phyloP scores from a whole-genome alignment of 2,113 vertebrate genomes.

The Pteropus alecto region DNA sequence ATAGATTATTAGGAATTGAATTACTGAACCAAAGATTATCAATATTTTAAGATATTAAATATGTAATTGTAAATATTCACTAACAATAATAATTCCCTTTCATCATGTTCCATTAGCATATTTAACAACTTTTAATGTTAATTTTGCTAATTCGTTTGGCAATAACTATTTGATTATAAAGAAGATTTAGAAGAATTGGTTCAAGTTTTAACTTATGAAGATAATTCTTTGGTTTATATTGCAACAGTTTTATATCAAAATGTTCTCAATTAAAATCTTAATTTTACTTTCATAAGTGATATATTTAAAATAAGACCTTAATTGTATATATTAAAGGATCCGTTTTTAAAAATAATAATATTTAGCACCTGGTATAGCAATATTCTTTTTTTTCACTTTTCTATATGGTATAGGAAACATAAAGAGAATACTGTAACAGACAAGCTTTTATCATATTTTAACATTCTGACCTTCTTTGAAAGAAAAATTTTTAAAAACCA shows the following conservation, averaged over 20 bases:
- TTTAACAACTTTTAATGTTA: constrained; percentile 22
- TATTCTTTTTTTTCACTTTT: background rate
- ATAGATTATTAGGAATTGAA: constrained; percentile 1
- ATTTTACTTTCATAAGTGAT: background rate
- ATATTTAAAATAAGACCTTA: constrained; percentile 32
- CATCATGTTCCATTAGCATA: background rate
- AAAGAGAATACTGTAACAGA: background rate
- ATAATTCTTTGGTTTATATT: background rate
- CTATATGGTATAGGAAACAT: background rate
- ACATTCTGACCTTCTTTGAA: constrained; percentile 37
- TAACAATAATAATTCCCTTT: background rate
- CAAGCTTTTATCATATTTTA: background rate
- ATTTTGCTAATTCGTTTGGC: background rate
- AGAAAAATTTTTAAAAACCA: background rate
- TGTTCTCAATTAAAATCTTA: constrained; percentile 13
- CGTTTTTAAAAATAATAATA: background rate
- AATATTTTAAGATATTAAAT: constrained; percentile 30
- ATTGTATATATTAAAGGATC: constrained; percentile 16
- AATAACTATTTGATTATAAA: constrained; percentile 30
- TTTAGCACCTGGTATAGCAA: background rate
- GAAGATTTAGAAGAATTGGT: constrained; percentile 6
- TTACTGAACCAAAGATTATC: constrained; percentile 16
- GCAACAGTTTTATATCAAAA: background rate
- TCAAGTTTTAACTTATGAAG: constrained; percentile 37
- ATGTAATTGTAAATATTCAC: constrained; percentile 2